Percentiles rank a stretch among this genome's conserved stretches.
phyloP scores from a whole-genome alignment of 2,797 vertebrate species.

The Malurus leucopterus region DNA sequence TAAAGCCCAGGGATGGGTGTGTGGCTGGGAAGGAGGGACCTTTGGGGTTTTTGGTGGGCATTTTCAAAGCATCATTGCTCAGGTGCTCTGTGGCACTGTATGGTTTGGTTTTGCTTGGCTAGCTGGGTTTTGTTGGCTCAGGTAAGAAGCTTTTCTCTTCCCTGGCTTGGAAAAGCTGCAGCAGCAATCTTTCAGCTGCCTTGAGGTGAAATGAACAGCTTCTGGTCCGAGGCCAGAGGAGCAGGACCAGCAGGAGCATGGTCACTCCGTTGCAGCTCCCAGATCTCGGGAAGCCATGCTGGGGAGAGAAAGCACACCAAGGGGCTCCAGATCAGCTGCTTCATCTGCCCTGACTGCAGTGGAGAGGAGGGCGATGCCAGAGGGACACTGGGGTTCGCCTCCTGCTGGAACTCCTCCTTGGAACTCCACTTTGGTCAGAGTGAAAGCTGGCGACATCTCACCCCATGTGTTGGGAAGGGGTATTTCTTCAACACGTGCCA shows the following conservation, averaged over 20 bases:
- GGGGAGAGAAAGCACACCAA: not conserved
- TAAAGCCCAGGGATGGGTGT: too few species aligned
- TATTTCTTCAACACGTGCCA: not conserved
- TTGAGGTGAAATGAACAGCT: too few species aligned
- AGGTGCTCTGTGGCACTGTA: too few species aligned
- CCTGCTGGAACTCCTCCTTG: not conserved
- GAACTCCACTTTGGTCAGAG: not conserved
- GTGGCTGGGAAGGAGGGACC: too few species aligned
- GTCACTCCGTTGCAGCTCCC: not conserved
- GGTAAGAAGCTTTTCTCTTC: too few species aligned
- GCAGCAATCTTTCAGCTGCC: too few species aligned
- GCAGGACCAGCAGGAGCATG: not conserved
- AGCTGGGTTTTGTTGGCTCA: too few species aligned
- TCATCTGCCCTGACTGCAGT: not conserved
- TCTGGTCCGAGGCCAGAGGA: too few species aligned
- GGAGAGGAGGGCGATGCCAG: not conserved
- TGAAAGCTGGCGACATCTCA: not conserved
- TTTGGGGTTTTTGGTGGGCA: too few species aligned
- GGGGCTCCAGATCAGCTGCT: not conserved
- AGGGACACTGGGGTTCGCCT: not conserved
- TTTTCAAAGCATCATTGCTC: too few species aligned
- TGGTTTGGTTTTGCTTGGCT: too few species aligned
- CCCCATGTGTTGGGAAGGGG: not conserved
- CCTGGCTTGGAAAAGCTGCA: too few species aligned
- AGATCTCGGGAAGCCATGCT: not conserved